Evolutionary conservation across 2,113 vertebrate genomes (phyloP).

Genomic region (Melanocharis versteri): DNA sequence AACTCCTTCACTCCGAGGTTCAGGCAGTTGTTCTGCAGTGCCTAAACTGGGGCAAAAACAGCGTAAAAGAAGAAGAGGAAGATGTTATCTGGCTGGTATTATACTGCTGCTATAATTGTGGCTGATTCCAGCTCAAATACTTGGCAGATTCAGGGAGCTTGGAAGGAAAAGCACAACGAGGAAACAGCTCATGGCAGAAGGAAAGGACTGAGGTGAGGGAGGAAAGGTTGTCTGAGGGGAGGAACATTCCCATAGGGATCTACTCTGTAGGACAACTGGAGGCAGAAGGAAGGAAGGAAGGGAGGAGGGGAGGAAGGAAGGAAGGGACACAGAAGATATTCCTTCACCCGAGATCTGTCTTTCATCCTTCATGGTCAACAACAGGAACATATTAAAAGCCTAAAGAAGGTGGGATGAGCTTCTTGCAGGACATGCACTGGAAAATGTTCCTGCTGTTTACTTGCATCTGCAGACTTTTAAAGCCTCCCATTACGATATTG

Average conservation of each 20-base stretch:
- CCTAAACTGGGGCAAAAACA: background rate
- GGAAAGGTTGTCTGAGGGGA: background rate
- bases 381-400: background rate
- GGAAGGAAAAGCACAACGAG: background rate
- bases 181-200: background rate
- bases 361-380: background rate
- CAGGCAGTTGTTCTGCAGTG: background rate
- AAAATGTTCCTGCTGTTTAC: background rate
- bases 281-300: background rate
- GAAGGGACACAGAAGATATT: background rate
- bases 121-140: background rate
- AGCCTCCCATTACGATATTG: background rate
- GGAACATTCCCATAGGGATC: background rate
- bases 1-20: background rate
- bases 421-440: background rate
- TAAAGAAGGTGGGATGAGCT: background rate
- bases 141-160: background rate
- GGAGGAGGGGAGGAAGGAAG: too few relatives aligned
- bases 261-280: background rate
- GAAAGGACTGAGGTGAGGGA: background rate
- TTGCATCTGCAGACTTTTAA: background rate
- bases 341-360: background rate
- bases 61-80: background rate
- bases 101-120: background rate
- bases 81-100: background rate